Conservation (phyloP, 2,113 vertebrate species). For the Sialia sialis region DNA sequence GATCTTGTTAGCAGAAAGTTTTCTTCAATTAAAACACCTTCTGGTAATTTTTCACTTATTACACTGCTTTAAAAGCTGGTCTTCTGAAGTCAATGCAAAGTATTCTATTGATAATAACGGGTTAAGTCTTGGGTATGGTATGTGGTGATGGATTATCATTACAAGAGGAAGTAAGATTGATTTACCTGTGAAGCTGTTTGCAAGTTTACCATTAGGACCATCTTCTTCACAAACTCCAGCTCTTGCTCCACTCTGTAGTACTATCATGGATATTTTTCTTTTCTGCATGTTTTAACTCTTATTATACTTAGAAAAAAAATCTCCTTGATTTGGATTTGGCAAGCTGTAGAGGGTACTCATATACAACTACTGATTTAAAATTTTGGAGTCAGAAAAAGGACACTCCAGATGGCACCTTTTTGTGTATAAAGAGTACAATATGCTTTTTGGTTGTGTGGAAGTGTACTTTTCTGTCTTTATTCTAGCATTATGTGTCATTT, state of each 20-base stretch:
- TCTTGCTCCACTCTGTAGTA: not conserved
- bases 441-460: not conserved
- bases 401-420: not conserved
- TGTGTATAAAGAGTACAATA: not conserved
- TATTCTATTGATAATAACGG: not conserved
- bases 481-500: not conserved
- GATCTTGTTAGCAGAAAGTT: not conserved
- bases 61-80: not conserved
- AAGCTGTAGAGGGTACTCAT: not conserved
- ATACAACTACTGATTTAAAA: not conserved
- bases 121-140: not conserved
- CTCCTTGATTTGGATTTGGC: not conserved
- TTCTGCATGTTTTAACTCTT: not conserved
- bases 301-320: not conserved
- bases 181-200: not conserved
- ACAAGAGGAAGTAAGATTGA: not conserved
- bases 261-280: not conserved
- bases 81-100: not conserved
- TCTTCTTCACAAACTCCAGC: not conserved
- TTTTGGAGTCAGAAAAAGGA: not conserved
- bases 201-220: not conserved
- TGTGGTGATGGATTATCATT: not conserved
- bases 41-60: not conserved
- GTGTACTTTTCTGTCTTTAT: not conserved
- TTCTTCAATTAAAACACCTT: not conserved